Evolutionary conservation across 2,113 vertebrate genomes (phyloP).

Genomic region (Coptodon bakossiorum): DNA sequence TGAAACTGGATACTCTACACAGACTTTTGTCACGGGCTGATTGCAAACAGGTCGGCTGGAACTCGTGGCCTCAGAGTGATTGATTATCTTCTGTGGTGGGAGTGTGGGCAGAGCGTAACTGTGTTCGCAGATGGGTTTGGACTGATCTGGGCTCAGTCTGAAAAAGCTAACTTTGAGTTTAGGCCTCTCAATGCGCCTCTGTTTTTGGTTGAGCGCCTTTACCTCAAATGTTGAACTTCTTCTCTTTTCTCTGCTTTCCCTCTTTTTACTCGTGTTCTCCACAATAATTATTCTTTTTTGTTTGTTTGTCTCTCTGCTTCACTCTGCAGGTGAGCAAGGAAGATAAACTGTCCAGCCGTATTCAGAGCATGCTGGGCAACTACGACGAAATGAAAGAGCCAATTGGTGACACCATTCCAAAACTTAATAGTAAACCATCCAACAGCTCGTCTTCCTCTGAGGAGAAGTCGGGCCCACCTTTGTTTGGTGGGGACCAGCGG

Average conservation of each 20-base stretch:
- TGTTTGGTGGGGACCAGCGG: conserved; percentile 85
- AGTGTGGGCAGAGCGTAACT: conserved; percentile 11
- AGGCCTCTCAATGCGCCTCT: neutral
- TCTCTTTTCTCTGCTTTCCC: neutral
- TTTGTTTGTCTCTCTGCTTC: neutral
- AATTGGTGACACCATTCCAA: conserved; percentile 86
- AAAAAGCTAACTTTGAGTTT: neutral
- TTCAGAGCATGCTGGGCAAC: conserved; percentile 98
- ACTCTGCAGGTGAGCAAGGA: conserved; percentile 87
- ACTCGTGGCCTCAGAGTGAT: conserved; percentile 28
- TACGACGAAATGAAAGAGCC: conserved; percentile 99
- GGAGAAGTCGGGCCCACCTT: conserved; percentile 81
- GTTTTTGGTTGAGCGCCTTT: neutral
- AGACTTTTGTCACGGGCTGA: neutral
- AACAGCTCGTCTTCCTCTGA: conserved; percentile 82
- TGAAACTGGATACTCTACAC: conserved; percentile 43
- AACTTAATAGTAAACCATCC: conserved; percentile 82
- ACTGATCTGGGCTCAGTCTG: neutral
- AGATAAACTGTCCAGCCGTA: conserved; percentile 96
- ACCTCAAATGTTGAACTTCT: neutral
- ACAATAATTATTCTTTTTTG: neutral
- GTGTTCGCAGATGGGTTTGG: conserved; percentile 6
- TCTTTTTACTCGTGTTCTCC: neutral
- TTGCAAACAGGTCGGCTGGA: neutral
- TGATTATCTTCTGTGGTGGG: conserved; percentile 46